Conservation (phyloP, 2,113 vertebrate genomes). For the Hyperopisus bebe region DNA sequence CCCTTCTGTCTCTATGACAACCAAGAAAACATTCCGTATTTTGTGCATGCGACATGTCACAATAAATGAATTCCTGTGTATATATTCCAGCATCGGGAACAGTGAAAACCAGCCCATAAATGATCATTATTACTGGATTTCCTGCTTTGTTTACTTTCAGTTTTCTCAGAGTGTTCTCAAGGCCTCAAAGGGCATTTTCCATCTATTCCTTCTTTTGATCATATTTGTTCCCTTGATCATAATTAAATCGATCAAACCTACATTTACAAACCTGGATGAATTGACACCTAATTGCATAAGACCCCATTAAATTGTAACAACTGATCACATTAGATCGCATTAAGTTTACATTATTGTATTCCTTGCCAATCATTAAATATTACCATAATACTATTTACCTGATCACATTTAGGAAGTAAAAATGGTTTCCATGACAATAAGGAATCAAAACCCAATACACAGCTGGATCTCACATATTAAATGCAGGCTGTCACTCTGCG, state of each 20-base stretch:
- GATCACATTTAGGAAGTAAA: background rate
- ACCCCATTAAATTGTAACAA: background rate
- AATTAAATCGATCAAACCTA: background rate
- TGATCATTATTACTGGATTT: background rate
- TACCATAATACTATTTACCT: background rate
- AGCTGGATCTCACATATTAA: background rate
- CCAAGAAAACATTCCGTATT: background rate
- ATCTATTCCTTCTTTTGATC: too few species aligned
- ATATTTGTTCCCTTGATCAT: too few species aligned
- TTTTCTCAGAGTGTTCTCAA: background rate
- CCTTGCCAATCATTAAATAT: background rate
- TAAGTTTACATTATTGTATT: background rate
- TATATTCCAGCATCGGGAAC: background rate
- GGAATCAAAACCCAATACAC: background rate
- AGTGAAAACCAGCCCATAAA: background rate
- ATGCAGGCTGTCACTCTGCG: background rate
- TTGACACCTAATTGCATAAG: background rate
- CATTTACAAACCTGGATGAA: background rate
- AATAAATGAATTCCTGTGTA: background rate
- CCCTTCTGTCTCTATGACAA: background rate
- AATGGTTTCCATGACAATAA: background rate
- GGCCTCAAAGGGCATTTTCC: background rate
- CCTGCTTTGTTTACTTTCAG: background rate
- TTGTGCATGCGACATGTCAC: background rate
- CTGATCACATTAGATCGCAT: background rate